Evolutionary conservation across 2,888 invertebrate genomes (phyloP), one percentile per base, ranked within the genome.

Genomic region (Steinernema carpocapsae): DNA sequence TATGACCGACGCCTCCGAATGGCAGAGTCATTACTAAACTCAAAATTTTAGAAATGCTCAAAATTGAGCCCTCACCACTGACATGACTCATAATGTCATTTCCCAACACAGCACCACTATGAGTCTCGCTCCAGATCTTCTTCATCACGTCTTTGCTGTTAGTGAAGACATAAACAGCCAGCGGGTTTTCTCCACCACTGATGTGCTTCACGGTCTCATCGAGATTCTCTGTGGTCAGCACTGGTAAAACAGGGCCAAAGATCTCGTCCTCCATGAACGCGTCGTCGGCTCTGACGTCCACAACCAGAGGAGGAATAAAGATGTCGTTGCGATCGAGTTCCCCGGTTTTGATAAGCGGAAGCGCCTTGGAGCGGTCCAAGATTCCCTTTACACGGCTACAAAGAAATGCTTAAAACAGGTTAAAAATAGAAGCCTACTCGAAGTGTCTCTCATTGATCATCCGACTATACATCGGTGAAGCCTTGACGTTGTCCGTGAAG

Each of bases 161-260:
- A 75, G 92, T 91, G 91, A 96, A 97, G 84, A 94, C 90, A 90
- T 97, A 97, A 88, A 94, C 86, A 79, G 93, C 92, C 88, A 97
- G 90, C 79, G 96, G 94, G 89, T 94, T 95, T 88, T 94, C 94
- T 89, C 94, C 88, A 2, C 76, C 73, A 12, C 73, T 74, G 19
- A 85, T 94, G 91, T 92, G n/a, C 81, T 93, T 91, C 72, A 97
- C 93, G 0, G 97, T 97, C 88, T 96, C 95, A 77, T 92, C 93
- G 19, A 93, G 92, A 88, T 92, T 92, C 74, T 92, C 91, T 3
- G 96, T 91, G 74, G 92, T 92, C 7, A 95, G 88, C 77, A 99
- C 93, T 0, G 97, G 97, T 80, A 99, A 91, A 84, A 99, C 91
- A 2, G 97, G 97, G 0, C 97, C 97, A 89, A 97, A 99, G 84